Percentiles rank a stretch among this genome's conserved stretches.
Evolutionary conservation across 2,797 vertebrate genomes (phyloP).

Genomic region (Margarornis squamiger): DNA sequence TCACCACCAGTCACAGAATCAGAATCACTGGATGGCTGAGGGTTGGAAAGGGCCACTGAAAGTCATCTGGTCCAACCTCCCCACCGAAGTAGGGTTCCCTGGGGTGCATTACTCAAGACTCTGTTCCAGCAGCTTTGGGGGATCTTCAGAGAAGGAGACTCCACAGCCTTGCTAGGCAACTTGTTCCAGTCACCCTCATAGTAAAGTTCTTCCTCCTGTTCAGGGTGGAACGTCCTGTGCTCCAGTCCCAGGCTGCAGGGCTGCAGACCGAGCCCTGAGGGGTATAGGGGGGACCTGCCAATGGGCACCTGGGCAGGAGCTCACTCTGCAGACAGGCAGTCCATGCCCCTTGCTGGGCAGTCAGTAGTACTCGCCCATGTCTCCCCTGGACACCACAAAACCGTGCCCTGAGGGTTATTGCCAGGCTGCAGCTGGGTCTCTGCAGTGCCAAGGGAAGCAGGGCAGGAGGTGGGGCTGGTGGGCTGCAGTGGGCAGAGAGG

Average conservation of each 20-base stretch:
- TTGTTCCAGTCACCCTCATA: background rate
- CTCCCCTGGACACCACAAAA: background rate
- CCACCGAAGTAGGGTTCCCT: accelerated
- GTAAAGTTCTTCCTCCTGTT: background rate
- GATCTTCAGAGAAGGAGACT: background rate
- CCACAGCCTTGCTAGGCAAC: background rate
- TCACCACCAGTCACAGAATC: background rate
- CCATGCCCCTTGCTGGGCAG: background rate
- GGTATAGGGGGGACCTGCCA: accelerated
- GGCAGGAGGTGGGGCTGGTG: background rate
- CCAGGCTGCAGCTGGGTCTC: background rate
- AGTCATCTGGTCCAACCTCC: background rate
- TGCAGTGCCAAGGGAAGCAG: background rate
- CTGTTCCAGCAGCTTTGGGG: background rate
- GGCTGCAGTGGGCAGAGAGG: accelerated
- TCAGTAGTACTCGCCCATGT: background rate
- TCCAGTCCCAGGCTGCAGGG: background rate
- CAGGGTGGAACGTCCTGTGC: background rate
- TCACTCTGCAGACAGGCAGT: background rate
- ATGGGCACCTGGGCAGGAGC: background rate
- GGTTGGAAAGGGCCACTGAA: background rate
- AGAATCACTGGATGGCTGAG: background rate
- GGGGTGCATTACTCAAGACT: background rate
- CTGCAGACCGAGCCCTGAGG: background rate
- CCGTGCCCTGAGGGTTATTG: accelerated